Base-by-base conservation (phyloP, 2,797 vertebrate species). In the Threskiornis aethiopicus region DNA sequence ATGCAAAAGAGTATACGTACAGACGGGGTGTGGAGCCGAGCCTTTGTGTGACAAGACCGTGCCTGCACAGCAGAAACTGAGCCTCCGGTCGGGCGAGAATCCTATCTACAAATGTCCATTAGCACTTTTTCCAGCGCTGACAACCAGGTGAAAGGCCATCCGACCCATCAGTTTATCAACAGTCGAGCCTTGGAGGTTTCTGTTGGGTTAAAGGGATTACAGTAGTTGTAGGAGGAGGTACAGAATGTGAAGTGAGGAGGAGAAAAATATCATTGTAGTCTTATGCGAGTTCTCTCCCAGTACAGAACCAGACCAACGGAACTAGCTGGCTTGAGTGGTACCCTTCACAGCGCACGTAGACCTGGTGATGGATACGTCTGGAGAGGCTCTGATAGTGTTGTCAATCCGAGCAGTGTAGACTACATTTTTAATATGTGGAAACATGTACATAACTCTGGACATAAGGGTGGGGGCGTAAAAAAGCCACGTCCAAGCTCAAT, bases 401-500 rank as follows among this genome's bases (percentile, higher is more conserved):
- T 73, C 90, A 92, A 84, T 89, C 59, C 14, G 25, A 92, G 77
- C 79, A 81, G 72, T 7, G 78, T 61, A 88, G 89, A 87, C 49
- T 81, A 58, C 83, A 77, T 90, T 94, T 96, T 95, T 93, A 95
- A 93, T 91, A 84, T 17, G 84, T 91, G 54, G 93, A 94, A 95
- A 79, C 78, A 57, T 71, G 84, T 95, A 95, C 89, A 42, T 77
- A 94, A 96, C 78, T 95, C 84, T 64, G 93, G 94, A 90, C 97
- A 97, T 95, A 97, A 97, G 96, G 96, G 93, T 87, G 95, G 96
- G 93, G 95, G 95, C 90, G 96, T 94, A 95, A 81, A 92, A 95
- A 97, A 97, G 96, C 91, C 90, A 96, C 85, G 96, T 97, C 97
- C 97, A 97, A 96, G 94, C 96, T 96, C 94, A 89, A 92, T 91